Percentiles rank a stretch among this genome's conserved stretches.
phyloP scores from a whole-genome alignment of 1,140 invertebrate species.

The Nautilus pompilius region DNA sequence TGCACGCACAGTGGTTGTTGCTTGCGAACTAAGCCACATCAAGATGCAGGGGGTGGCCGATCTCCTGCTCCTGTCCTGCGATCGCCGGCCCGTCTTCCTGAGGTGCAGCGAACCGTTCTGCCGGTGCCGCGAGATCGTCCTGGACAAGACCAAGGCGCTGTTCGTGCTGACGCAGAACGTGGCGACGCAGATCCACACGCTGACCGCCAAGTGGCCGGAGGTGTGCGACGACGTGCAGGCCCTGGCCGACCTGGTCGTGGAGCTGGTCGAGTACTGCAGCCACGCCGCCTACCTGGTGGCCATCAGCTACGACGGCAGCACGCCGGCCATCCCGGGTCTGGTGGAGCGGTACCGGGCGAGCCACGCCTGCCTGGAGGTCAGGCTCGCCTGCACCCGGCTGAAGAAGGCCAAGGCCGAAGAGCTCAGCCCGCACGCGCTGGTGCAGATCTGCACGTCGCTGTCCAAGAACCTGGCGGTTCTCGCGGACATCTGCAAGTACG shows the following conservation, averaged over 20 bases:
- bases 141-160: not conserved
- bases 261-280: constrained; percentile 30
- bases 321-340: constrained; percentile 25
- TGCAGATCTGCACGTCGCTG: constrained; percentile 38
- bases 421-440: constrained; percentile 33
- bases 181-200: not conserved
- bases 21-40: constrained; percentile 32
- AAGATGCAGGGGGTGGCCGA: constrained; percentile 40
- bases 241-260: constrained; percentile 21
- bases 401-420: constrained; percentile 30
- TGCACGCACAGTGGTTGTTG: constrained; percentile 24
- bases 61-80: constrained; percentile 35
- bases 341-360: constrained; percentile 32
- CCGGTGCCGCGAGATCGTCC: not conserved
- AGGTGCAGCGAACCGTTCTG: constrained; percentile 11
- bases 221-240: constrained; percentile 24
- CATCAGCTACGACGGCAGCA: constrained; percentile 20
- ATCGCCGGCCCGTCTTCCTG: constrained; percentile 28
- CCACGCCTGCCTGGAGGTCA: constrained; percentile 34
- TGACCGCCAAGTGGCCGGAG: constrained; percentile 29
- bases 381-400: constrained; percentile 32
- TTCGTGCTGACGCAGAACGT: not conserved
- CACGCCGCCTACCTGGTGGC: constrained; percentile 37
- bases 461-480: constrained; percentile 32
- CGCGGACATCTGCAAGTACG: constrained; percentile 36